Percentiles rank a stretch among this genome's conserved stretches.
Evolutionary conservation across 2,888 invertebrate species (phyloP).

Genomic region (Xestia rhomboidea): DNA sequence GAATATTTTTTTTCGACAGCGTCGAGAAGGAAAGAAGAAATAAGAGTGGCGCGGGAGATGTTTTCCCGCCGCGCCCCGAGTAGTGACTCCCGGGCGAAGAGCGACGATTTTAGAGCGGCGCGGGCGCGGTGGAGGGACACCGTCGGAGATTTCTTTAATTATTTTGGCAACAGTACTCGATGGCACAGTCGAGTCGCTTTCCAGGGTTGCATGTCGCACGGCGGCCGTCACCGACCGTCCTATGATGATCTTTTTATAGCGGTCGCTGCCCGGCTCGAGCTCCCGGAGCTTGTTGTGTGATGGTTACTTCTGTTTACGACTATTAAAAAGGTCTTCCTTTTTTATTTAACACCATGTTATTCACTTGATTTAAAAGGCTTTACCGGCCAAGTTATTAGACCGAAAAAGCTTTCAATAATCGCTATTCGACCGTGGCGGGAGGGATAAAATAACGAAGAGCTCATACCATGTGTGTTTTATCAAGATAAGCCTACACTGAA

Average conservation of each 20-base stretch:
- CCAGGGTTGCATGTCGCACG: slow-evolving; percentile 90
- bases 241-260: slow-evolving; percentile 91
- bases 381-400: slow-evolving; percentile 27
- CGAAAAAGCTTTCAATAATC: slow-evolving; percentile 55
- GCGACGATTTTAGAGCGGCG: slow-evolving; percentile 91
- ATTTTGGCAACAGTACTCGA: slow-evolving; percentile 93
- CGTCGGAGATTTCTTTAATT: slow-evolving; percentile 93
- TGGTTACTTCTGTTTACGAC: slow-evolving; percentile 78
- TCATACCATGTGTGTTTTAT: slow-evolving; percentile 51
- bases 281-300: slow-evolving; percentile 79
- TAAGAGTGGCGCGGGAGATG: slow-evolving; percentile 91
- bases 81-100: slow-evolving; percentile 91
- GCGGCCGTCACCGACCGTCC: slow-evolving; percentile 85
- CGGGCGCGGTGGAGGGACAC: slow-evolving; percentile 92
- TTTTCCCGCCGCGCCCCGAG: slow-evolving; percentile 91
- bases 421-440: slow-evolving; percentile 45
- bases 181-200: slow-evolving; percentile 90
- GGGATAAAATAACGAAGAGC: slow-evolving; percentile 46
- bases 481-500: slow-evolving; percentile 63
- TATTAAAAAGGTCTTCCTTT: slow-evolving; percentile 73
- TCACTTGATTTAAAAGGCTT: slow-evolving; percentile 41
- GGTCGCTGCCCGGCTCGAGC: slow-evolving; percentile 89
- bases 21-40: slow-evolving; percentile 91
- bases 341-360: slow-evolving; percentile 55
- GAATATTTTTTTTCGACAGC: slow-evolving; percentile 88